These are phyloP conservation scores for Suncus etruscus DNA, from an alignment of 2,113 vertebrate species.

Conservation along the genomic window DNA sequence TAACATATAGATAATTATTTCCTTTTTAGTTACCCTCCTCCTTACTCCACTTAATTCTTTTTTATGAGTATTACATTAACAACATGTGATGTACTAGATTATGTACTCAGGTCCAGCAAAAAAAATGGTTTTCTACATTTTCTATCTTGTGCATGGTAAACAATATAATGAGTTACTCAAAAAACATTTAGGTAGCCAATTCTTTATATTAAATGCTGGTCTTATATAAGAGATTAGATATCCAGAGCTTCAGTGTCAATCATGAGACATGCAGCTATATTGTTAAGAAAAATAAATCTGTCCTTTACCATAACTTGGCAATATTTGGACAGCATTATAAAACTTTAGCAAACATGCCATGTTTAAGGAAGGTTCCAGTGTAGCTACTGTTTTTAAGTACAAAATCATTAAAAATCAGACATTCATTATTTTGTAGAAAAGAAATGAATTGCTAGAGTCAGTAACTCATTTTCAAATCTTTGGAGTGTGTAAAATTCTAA, in stretches of 20 bases:
- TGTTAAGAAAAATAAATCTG: background rate
- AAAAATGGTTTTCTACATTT: too few relatives aligned
- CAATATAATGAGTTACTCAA: background rate
- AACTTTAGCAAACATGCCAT: background rate
- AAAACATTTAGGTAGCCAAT: background rate
- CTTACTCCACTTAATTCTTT: background rate
- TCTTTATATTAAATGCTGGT: background rate
- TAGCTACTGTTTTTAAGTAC: background rate
- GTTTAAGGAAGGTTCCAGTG: background rate
- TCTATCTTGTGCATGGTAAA: background rate
- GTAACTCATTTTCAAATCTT: background rate
- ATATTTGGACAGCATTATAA: background rate
- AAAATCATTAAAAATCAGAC: background rate
- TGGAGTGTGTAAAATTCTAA: background rate
- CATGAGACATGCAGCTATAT: background rate
- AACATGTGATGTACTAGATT: background rate
- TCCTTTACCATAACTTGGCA: fast-evolving
- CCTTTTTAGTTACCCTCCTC: background rate
- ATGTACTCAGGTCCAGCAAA: background rate
- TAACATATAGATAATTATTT: background rate
- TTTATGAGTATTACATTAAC: background rate
- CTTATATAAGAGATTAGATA: background rate
- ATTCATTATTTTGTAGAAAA: background rate
- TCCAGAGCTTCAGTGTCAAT: background rate
- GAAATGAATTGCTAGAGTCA: background rate